Percentiles rank a stretch among this genome's conserved stretches.
phyloP scores from a whole-genome alignment of 2,113 vertebrate species.

The Sinocyclocheilus maitianheensis region DNA sequence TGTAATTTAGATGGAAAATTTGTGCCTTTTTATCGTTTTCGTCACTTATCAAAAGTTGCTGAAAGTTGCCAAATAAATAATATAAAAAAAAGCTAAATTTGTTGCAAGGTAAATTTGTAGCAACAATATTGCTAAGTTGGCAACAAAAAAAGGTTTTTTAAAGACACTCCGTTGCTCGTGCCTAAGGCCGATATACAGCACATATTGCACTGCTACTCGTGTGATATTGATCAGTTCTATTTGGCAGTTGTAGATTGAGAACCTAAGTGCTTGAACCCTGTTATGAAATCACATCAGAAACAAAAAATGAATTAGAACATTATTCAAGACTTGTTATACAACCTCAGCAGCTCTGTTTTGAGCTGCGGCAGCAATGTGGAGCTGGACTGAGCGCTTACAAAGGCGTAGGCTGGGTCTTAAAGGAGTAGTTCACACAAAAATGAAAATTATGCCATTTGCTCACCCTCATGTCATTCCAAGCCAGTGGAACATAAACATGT shows the following conservation, averaged over 20 bases:
- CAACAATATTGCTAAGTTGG: no score
- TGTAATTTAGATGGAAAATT: no score
- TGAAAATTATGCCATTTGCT: background rate
- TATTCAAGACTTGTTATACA: slow-evolving; percentile 13
- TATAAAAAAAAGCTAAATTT: no score
- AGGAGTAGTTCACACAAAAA: background rate
- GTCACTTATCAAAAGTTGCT: no score
- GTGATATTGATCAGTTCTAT: no score
- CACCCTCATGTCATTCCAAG: background rate
- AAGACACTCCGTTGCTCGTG: no score
- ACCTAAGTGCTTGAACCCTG: background rate
- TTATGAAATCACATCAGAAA: slow-evolving; percentile 12
- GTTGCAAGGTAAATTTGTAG: no score
- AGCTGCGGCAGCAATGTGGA: background rate
- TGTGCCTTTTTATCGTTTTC: no score
- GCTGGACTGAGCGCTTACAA: background rate
- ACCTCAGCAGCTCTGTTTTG: background rate
- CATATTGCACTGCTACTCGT: no score
- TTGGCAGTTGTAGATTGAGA: background rate
- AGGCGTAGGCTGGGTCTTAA: background rate
- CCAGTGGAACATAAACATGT: background rate
- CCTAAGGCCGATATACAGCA: no score
- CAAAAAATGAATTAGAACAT: slow-evolving; percentile 9
- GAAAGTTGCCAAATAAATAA: no score
- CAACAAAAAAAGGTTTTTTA: no score